Evolutionary conservation across 2,888 invertebrate genomes (phyloP).

Genomic region (Escarpia spicata): DNA sequence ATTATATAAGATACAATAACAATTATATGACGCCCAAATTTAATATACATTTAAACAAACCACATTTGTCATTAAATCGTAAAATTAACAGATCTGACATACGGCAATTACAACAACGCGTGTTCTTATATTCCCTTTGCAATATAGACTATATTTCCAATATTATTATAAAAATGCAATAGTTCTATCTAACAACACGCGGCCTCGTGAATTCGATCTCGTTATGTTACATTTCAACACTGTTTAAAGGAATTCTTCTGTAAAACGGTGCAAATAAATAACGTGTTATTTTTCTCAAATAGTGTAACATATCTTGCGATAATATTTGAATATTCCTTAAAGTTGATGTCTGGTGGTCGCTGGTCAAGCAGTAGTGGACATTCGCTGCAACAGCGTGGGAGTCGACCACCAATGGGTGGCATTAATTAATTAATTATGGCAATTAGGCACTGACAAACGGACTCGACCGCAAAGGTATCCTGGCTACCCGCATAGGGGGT

Average conservation of each 20-base stretch:
- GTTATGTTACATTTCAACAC: not conserved
- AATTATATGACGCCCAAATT: not conserved
- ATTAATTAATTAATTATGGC: constrained; percentile 12
- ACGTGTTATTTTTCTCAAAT: not conserved
- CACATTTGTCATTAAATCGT: not conserved
- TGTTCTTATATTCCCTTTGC: not conserved
- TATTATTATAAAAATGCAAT: not conserved
- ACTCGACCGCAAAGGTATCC: not conserved
- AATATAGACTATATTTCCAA: not conserved
- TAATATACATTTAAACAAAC: not conserved
- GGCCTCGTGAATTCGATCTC: no score
- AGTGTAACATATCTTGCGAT: not conserved
- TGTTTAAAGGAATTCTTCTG: not conserved
- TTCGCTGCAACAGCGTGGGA: not conserved
- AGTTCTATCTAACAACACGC: not conserved
- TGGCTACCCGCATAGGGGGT: not conserved
- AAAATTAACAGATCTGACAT: not conserved
- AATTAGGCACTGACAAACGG: not conserved
- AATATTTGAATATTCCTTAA: not conserved
- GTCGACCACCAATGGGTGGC: not conserved
- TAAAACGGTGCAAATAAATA: not conserved
- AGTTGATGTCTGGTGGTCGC: not conserved
- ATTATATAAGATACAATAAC: not conserved
- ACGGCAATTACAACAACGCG: no score
- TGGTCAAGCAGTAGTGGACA: not conserved